Percentiles rank a stretch among this genome's conserved stretches.
Evolutionary conservation across 2,888 invertebrate genomes (phyloP).

Genomic region (Artemia sinica): DNA sequence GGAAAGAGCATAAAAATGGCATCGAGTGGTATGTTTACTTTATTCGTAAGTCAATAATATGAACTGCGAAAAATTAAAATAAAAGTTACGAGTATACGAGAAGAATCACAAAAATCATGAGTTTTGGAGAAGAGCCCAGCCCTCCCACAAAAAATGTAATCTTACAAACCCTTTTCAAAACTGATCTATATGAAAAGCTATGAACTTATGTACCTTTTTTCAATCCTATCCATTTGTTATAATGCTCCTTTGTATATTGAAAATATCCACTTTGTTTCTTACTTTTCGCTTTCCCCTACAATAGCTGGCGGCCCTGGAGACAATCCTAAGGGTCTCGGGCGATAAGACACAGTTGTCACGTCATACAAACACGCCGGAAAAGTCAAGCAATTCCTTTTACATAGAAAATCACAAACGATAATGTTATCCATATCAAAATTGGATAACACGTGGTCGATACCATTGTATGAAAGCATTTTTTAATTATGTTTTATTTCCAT

Average conservation of each 20-base stretch:
- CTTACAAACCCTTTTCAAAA: too few species aligned
- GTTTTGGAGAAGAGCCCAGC: too few species aligned
- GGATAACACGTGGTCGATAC: not conserved
- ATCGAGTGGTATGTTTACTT: too few species aligned
- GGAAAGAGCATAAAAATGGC: too few species aligned
- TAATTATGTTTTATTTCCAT: not conserved
- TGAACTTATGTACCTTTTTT: not conserved
- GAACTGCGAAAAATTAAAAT: too few species aligned
- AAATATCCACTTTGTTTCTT: constrained; percentile 6
- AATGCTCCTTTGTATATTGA: constrained; percentile 11
- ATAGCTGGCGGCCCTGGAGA: constrained; percentile 3
- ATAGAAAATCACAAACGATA: not conserved
- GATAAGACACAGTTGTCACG: not conserved
- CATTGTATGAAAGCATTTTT: not conserved
- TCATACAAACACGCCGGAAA: constrained; percentile 14
- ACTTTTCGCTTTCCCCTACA: not conserved
- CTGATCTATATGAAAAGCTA: too few species aligned
- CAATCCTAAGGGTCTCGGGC: not conserved
- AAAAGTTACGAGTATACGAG: too few species aligned
- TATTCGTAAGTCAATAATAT: too few species aligned
- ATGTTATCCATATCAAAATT: constrained; percentile 3
- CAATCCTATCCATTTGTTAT: constrained; percentile 10
- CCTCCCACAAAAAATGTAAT: too few species aligned
- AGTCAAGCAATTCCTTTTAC: not conserved
- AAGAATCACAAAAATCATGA: too few species aligned